A percentile compares a stretch with the other conserved stretches of the same genome.
phyloP scores from a whole-genome alignment of 2,888 invertebrate genomes.

The Yponomeuta plumbellus region DNA sequence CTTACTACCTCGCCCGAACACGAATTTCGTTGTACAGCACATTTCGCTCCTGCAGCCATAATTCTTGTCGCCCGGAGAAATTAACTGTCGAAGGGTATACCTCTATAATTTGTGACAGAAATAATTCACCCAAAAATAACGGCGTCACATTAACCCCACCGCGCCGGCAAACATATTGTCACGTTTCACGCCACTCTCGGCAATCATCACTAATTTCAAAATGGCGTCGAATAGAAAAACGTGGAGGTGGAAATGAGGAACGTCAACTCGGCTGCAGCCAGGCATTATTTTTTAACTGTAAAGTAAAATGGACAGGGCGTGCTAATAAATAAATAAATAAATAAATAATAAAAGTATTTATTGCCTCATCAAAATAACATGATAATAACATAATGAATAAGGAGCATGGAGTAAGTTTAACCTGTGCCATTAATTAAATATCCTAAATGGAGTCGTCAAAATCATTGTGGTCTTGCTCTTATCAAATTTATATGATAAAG shows the following conservation, averaged over 20 bases:
- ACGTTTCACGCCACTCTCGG: conserved; percentile 11
- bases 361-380: too few relatives aligned
- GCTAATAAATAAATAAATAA: too few relatives aligned
- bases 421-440: too few relatives aligned
- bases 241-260: background rate
- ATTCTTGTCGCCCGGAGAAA: background rate
- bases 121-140: background rate
- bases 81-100: conserved; percentile 1
- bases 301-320: too few relatives aligned
- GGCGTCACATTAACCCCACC: background rate
- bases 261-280: background rate
- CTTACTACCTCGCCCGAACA: too few relatives aligned
- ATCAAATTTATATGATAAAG: too few relatives aligned
- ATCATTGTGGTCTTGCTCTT: too few relatives aligned
- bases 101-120: conserved; percentile 3
- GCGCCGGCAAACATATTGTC: background rate
- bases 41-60: background rate
- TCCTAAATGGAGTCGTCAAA: too few relatives aligned
- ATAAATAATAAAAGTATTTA: too few relatives aligned
- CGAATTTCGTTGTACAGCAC: background rate
- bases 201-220: conserved; percentile 50
- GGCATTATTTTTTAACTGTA: too few relatives aligned
- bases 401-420: too few relatives aligned
- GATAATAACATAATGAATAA: too few relatives aligned
- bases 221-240: conserved; percentile 30